Percentiles rank a stretch among this genome's conserved stretches.
These are phyloP conservation scores for Menura novaehollandiae DNA, from an alignment of 2,113 vertebrate genomes.

Conservation along the genomic window DNA sequence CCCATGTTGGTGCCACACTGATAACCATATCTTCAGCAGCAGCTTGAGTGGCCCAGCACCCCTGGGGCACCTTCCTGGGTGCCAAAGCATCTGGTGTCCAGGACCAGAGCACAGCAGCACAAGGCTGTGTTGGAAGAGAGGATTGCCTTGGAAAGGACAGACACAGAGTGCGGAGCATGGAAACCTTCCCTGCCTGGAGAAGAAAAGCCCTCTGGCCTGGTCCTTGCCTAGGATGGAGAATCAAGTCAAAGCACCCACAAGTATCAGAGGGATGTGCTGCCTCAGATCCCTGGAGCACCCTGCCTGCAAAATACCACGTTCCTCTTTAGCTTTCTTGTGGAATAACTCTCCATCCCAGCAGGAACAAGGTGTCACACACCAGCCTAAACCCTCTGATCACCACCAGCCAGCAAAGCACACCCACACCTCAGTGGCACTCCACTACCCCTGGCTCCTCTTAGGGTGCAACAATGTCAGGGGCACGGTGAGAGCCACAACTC, in stretches of 20 bases:
- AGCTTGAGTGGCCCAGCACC: neutral
- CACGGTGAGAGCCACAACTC: neutral
- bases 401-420: no score
- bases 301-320: neutral
- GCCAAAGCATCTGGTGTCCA: neutral
- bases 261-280: neutral
- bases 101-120: neutral
- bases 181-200: neutral
- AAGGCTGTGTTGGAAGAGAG: neutral
- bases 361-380: neutral
- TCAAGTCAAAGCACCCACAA: neutral
- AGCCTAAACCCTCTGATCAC: neutral
- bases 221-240: neutral
- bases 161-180: neutral
- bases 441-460: accelerated
- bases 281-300: accelerated
- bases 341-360: neutral
- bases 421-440: neutral
- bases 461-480: neutral
- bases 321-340: neutral
- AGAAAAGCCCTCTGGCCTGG: neutral
- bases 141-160: neutral
- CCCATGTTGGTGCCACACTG: neutral
- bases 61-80: neutral
- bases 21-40: constrained; percentile 33